Evolutionary conservation across 2,797 vertebrate genomes (phyloP).

Genomic region (Falco concolor): DNA sequence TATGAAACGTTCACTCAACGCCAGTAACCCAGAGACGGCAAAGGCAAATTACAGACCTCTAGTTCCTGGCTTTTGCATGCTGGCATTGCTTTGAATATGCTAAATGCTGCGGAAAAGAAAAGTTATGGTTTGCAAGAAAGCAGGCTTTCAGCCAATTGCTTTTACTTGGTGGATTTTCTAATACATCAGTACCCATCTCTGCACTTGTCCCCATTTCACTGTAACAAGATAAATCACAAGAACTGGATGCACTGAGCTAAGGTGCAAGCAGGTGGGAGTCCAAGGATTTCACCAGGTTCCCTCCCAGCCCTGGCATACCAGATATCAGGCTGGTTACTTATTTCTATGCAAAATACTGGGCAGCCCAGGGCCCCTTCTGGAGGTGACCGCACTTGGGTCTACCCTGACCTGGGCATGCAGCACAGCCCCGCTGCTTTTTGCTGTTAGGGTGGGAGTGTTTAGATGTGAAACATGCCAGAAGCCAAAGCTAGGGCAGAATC

Average conservation of each 20-base stretch:
- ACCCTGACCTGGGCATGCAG: neutral
- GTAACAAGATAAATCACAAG: neutral
- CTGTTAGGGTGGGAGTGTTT: neutral
- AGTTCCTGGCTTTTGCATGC: neutral
- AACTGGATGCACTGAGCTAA: neutral
- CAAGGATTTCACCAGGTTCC: neutral
- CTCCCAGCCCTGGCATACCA: neutral
- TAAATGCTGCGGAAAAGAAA: neutral
- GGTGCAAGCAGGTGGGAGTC: neutral
- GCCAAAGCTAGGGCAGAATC: neutral
- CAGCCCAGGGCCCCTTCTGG: neutral
- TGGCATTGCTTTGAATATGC: neutral
- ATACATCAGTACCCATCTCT: neutral
- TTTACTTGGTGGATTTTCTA: neutral
- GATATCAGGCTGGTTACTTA: neutral
- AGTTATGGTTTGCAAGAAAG: neutral
- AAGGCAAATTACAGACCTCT: slow-evolving; percentile 13
- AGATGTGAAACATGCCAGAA: neutral
- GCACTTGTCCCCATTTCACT: neutral
- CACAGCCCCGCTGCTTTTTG: neutral
- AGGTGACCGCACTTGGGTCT: neutral
- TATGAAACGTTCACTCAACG: neutral
- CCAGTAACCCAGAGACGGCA: neutral
- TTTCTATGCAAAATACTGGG: neutral
- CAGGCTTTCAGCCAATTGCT: neutral